Evolutionary conservation across 2,113 vertebrate genomes (phyloP).

Genomic region (Tachuris rubrigastra): DNA sequence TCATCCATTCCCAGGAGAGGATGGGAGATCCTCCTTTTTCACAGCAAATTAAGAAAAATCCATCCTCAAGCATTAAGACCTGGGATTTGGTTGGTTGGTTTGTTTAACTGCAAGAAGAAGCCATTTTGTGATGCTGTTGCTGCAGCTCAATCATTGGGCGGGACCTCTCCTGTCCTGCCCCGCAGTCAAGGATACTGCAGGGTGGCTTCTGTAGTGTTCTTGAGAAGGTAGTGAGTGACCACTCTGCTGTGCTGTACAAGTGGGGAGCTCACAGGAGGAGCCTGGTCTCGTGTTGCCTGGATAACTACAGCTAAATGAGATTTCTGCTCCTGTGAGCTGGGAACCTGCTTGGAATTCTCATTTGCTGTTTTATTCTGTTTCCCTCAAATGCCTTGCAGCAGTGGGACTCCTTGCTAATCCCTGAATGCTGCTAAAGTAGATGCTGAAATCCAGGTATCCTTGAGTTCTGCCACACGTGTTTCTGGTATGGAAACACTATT

Average conservation of each 20-base stretch:
- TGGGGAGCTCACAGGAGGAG: background rate
- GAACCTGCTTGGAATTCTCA: background rate
- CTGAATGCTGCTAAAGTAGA: background rate
- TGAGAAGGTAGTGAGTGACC: background rate
- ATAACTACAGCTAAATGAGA: background rate
- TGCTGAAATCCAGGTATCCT: background rate
- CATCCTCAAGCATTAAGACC: background rate
- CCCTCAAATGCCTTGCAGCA: background rate
- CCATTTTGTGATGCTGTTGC: background rate
- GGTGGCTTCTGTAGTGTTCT: background rate
- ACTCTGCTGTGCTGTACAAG: background rate
- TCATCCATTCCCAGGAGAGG: background rate
- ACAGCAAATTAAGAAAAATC: background rate
- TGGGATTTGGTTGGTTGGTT: background rate
- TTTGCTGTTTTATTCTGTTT: background rate
- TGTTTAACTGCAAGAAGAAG: background rate
- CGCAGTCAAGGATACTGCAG: background rate
- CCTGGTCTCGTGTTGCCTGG: background rate
- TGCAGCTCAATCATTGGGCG: accelerated
- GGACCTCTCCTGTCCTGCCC: background rate
- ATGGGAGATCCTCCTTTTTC: background rate
- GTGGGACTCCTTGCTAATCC: background rate
- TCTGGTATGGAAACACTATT: background rate
- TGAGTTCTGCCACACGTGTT: background rate
- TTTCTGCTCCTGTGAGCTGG: background rate